Percentiles rank a stretch among this genome's conserved stretches.
Evolutionary conservation across 1,140 invertebrate genomes (phyloP).

Genomic region (Drosophila persimilis): DNA sequence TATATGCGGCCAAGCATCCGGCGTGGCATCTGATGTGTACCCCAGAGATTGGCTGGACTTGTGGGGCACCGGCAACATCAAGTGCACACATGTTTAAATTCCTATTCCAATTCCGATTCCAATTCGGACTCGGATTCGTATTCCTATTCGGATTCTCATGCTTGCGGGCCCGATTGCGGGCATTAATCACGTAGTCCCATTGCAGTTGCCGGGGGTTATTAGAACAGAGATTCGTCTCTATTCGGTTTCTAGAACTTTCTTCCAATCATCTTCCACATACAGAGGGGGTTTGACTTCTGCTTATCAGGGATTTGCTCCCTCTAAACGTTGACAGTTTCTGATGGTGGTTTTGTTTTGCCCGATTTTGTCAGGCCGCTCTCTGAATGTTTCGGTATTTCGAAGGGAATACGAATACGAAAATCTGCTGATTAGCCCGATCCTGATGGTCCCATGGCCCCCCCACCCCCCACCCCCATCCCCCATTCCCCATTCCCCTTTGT

Average conservation of each 20-base stretch:
- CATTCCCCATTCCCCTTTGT: conserved; percentile 14
- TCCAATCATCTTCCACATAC: conserved; percentile 8
- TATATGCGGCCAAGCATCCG: conserved; percentile 53
- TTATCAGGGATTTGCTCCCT: conserved; percentile 44
- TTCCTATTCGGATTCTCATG: conserved; percentile 11
- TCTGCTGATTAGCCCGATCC: conserved; percentile 66
- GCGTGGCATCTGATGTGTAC: conserved; percentile 63
- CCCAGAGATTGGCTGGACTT: conserved; percentile 64
- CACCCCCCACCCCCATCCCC: no score
- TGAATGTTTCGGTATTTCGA: conserved; percentile 8
- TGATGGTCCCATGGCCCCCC: conserved; percentile 7
- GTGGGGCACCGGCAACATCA: conserved; percentile 36
- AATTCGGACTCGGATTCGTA: background rate
- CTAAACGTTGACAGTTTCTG: conserved; percentile 43
- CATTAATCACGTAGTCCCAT: conserved; percentile 57
- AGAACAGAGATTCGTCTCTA: conserved; percentile 29
- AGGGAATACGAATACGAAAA: conserved; percentile 17
- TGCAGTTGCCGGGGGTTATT: conserved; percentile 52
- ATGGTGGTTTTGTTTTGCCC: conserved; percentile 14
- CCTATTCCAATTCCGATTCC: no score
- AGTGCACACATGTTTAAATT: conserved; percentile 52
- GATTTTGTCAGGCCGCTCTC: conserved; percentile 6
- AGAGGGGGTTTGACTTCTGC: conserved; percentile 18
- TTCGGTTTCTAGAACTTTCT: conserved; percentile 60
- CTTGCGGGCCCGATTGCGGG: conserved; percentile 25